phyloP scores from a whole-genome alignment of 2,888 invertebrate genomes.

The Icerya purchasi region DNA sequence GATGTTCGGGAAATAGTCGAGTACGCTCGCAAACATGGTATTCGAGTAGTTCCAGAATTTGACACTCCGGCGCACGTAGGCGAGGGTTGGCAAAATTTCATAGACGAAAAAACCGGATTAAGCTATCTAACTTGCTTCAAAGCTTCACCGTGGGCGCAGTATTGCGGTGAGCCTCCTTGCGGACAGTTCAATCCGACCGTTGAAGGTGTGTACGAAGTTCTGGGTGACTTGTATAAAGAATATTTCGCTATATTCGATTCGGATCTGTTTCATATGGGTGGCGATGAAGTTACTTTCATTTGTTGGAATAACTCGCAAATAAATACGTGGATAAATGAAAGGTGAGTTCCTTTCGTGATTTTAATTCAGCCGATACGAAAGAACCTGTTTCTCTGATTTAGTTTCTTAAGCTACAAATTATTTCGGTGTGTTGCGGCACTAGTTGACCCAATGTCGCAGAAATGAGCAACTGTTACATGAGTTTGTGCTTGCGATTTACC shows the following conservation, averaged over 20 bases:
- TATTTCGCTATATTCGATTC: constrained; percentile 18
- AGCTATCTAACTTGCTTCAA: constrained; percentile 35
- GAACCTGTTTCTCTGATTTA: no score
- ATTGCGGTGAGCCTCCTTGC: constrained; percentile 62
- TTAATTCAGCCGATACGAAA: no score
- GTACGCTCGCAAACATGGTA: constrained; percentile 58
- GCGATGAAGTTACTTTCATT: constrained; percentile 34
- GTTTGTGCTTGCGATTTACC: no score
- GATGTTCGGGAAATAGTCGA: constrained; percentile 29
- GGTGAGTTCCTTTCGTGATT: no score
- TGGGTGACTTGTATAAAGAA: constrained; percentile 38
- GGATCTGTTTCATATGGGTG: constrained; percentile 52
- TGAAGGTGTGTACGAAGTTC: constrained; percentile 39
- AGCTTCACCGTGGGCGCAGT: constrained; percentile 29
- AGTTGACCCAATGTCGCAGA: no score
- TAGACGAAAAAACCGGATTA: not conserved
- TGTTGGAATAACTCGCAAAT: constrained; percentile 63
- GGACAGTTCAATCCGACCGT: constrained; percentile 64
- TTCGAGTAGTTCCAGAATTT: constrained; percentile 68
- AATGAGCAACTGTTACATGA: no score
- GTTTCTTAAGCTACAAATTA: no score
- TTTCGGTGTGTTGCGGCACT: no score
- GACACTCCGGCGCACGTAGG: constrained; percentile 66
- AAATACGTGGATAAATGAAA: constrained; percentile 38
- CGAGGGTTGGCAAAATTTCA: constrained; percentile 30